phyloP scores from a whole-genome alignment of 2,113 vertebrate genomes.

The Dicaeum eximium region DNA sequence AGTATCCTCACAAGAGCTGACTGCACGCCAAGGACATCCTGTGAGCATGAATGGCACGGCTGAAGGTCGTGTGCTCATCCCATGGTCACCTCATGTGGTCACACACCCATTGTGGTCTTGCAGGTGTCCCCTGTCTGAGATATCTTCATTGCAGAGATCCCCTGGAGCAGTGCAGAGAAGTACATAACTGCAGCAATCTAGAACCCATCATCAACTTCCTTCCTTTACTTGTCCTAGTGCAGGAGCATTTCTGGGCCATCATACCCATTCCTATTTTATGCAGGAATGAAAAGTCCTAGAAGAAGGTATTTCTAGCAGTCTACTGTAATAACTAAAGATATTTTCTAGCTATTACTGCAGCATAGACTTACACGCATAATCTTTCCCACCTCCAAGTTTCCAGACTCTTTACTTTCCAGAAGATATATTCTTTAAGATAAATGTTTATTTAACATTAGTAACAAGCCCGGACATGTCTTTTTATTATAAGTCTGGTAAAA shows the following conservation, averaged over 20 bases:
- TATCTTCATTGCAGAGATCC: too few relatives aligned
- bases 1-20: neutral
- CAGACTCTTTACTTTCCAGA: neutral
- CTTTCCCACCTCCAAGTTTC: neutral
- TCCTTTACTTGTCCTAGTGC: neutral
- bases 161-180: neutral
- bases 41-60: fast-evolving
- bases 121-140: neutral
- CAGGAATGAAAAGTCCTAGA: neutral
- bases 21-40: neutral
- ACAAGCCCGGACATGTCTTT: neutral
- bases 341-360: neutral
- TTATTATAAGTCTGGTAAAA: neutral
- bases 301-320: neutral
- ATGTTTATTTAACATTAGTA: neutral
- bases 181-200: neutral
- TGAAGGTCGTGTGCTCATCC: neutral
- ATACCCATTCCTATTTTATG: neutral
- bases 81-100: neutral
- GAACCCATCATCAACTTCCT: neutral
- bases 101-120: neutral
- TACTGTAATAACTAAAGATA: neutral
- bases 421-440: neutral
- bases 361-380: neutral
- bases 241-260: neutral